Base-by-base conservation (phyloP, 1,140 invertebrate species). In the Augochlora pura region DNA sequence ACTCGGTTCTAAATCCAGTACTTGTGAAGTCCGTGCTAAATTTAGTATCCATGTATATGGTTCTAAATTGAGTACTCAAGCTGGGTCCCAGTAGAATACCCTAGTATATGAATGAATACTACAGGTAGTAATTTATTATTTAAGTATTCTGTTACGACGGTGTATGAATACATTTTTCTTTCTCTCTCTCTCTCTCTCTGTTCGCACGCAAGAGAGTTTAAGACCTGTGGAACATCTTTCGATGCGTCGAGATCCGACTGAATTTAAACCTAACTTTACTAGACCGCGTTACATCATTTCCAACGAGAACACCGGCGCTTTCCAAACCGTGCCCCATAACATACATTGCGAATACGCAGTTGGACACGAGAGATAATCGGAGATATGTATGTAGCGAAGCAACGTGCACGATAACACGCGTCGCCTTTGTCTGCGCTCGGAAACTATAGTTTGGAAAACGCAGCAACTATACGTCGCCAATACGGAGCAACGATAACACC, bases 361-460 rank as follows among this genome's bases (percentile, higher is more conserved):
- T 18, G 25, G 1, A 74, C 9, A 74, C 16, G 27, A 65, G 18
- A 16, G 8, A 54, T 1, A 65, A 39, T 10, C 21, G 8, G 14
- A 38, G 42, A 64, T 73, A 73, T 52, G 25, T 73, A 16, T 39
- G 63, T 73, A 32, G 32, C 25, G 25, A 27, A 8, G 12, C 54
- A 52, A 52, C 3, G 42, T 62, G 9, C 16, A 8, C n/a, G 25
- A 39, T 38, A 32, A 25, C 42, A 14, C 8, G 42, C 21, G 39
- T 46, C 21, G 39, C 42, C 46, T 46, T 62, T 9, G 52, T 38
- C 21, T 39, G 38, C 6, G 12, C 7, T 32, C 12, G 32, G 12
- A 21, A 38, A 38, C 7, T 69, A 54, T 42, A 25, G 49, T 74
- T 74, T 57, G 72, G 72, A 57, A 74, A 65, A 74, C 63, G 63